Percentiles rank a stretch among this genome's conserved stretches.
phyloP scores from a whole-genome alignment of 2,888 invertebrate genomes.

The Eueremaeus valkanovi region DNA sequence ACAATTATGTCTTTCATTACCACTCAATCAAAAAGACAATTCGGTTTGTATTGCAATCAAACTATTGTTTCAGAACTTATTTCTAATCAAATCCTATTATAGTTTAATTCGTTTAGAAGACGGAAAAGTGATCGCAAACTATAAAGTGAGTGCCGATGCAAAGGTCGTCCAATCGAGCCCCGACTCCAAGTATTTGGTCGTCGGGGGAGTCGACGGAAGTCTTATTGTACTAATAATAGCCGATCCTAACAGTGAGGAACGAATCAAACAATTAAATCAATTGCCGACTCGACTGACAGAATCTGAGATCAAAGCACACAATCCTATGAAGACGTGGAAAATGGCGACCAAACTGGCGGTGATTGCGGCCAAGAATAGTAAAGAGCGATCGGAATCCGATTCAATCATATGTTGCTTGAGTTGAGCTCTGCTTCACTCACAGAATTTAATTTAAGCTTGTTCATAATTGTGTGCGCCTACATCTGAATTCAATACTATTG shows the following conservation, averaged over 20 bases:
- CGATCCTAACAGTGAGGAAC: constrained; percentile 65
- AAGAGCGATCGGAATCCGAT: neutral
- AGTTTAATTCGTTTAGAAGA: constrained; percentile 66
- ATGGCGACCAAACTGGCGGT: constrained; percentile 9
- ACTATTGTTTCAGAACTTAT: no score
- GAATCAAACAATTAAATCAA: constrained; percentile 61
- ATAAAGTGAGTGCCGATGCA: constrained; percentile 77
- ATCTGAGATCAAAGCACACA: neutral
- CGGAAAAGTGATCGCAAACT: constrained; percentile 87
- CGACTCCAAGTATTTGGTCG: constrained; percentile 64
- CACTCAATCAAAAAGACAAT: constrained; percentile 92
- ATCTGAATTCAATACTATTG: no score
- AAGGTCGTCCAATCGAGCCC: constrained; percentile 79
- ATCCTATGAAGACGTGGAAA: constrained; percentile 33
- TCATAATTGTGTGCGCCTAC: no score
- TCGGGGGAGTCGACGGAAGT: constrained; percentile 90
- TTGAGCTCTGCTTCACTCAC: no score
- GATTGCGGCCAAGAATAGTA: neutral
- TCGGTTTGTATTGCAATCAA: constrained; percentile 57
- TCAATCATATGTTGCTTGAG: constrained; percentile 12
- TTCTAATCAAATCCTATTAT: constrained; percentile 59
- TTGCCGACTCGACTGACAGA: constrained; percentile 63
- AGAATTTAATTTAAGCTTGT: no score
- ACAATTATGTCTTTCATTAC: constrained; percentile 93
- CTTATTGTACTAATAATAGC: constrained; percentile 79